Evolutionary conservation across 2,113 vertebrate species (phyloP), one percentile per base, ranked within the genome.

Genomic region (Xenopus laevis): DNA sequence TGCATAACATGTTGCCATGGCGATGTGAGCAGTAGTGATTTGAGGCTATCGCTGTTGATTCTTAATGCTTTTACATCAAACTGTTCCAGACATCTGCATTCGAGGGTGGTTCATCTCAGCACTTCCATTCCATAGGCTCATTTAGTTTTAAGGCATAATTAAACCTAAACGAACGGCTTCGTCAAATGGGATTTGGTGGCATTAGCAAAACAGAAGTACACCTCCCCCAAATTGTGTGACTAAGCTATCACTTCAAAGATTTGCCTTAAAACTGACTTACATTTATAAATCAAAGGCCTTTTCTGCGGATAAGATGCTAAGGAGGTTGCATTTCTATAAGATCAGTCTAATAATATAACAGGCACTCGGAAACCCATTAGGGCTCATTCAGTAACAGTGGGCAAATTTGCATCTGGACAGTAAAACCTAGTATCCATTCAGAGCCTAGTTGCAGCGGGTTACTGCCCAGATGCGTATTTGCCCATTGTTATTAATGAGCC

Each of bases 11-110:
- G 12, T 50, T 50, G 47, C 53, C 53, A 55, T 55, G 17, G 53
- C 16, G 17, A 55, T 55, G 53, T n/a, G 17, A 55, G 17, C 53
- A 55, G 53, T 16, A 55, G 10, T 55, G 53, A 55, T 55, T 55
- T 55, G 53, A 16, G 17, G 53, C 4, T 50, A 50, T 50, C 12
- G 47, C 53, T 55, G 53, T 55, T n/a, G 53, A 60, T 60, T 60
- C 17, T 60, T 23, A 60, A 23, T 21, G 20, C 58, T 60, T 60
- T 60, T 60, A 60, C 18, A 60, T 60, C 58, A 60, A 60, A 60
- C 58, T 23, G 8, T 27, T 60, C 21, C 21, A 21, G 13, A 60
- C 58, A 60, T 60, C 58, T 60, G 58, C 58, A 60, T 21, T 60
- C 58, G 18, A 20, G 58, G 58, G 58, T 27, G 58, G 18, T 13